A percentile compares a stretch with the other conserved stretches of the same genome.
Evolutionary conservation across 1,140 invertebrate genomes (phyloP).

Genomic region (Phortica variegata): DNA sequence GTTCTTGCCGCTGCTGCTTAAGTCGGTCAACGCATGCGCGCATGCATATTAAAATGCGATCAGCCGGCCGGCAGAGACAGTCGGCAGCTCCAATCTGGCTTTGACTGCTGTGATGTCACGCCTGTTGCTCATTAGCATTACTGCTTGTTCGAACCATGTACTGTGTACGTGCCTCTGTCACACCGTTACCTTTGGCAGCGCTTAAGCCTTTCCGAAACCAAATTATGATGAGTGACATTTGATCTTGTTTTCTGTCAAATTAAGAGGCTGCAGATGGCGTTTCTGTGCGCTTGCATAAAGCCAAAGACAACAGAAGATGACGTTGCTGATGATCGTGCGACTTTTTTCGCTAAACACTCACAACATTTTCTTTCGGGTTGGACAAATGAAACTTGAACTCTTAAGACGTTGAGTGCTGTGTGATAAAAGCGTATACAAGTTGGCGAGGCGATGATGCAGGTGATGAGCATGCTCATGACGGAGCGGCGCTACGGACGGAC

Average conservation of each 20-base stretch:
- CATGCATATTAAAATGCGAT: slow-evolving; percentile 46
- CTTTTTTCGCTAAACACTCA: slow-evolving; percentile 20
- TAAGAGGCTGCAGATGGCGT: slow-evolving; percentile 48
- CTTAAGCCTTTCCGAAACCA: not conserved
- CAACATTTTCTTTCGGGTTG: not conserved
- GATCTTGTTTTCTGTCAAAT: slow-evolving; percentile 55
- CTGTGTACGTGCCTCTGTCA: not conserved
- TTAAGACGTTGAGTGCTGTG: slow-evolving; percentile 51
- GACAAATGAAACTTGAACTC: slow-evolving; percentile 29
- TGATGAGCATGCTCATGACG: too few species aligned
- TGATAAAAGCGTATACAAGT: too few species aligned
- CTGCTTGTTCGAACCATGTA: slow-evolving; percentile 8
- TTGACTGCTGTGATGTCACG: not conserved
- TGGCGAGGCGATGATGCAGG: too few species aligned
- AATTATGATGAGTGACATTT: slow-evolving; percentile 51
- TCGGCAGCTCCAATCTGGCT: not conserved
- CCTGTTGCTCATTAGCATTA: slow-evolving; percentile 31
- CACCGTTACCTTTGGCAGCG: not conserved
- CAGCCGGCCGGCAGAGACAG: not conserved
- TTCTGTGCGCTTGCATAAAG: too few species aligned
- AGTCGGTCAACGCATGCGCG: slow-evolving; percentile 43
- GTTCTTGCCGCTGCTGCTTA: too few species aligned
- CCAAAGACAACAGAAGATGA: too few species aligned
- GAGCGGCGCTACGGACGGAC: too few species aligned
- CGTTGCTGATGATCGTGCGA: slow-evolving; percentile 40